Conservation (phyloP, 2,797 vertebrate species). For the Morus bassanus region DNA sequence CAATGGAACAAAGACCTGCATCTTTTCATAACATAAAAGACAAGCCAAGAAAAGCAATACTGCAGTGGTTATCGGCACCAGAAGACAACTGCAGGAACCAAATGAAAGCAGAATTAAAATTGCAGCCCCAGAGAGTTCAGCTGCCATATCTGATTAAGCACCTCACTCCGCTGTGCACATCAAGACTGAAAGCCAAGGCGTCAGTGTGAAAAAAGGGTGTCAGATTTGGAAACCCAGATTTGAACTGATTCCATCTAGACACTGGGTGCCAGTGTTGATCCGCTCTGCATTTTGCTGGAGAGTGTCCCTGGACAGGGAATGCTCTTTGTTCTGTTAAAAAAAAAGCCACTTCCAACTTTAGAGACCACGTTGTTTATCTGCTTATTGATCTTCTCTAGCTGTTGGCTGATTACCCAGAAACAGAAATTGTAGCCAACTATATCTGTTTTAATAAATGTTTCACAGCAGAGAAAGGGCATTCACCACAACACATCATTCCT, state of each 20-base stretch:
- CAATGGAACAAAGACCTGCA: background rate
- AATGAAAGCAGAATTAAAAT: background rate
- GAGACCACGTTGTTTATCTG: background rate
- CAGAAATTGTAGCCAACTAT: background rate
- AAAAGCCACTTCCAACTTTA: slow-evolving; percentile 26
- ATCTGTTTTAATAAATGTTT: background rate
- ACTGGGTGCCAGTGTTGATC: slow-evolving; percentile 68
- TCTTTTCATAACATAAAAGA: background rate
- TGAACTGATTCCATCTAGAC: slow-evolving; percentile 27
- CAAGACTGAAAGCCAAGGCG: background rate
- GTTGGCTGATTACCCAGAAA: background rate
- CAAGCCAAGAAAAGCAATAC: background rate
- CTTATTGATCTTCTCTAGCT: background rate
- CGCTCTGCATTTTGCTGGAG: background rate
- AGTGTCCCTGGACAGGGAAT: background rate
- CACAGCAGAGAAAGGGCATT: background rate
- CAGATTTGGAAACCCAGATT: background rate
- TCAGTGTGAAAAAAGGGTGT: background rate
- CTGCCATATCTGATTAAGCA: background rate
- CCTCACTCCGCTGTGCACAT: rapidly evolving
- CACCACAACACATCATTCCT: background rate
- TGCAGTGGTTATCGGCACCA: background rate
- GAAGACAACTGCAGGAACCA: background rate
- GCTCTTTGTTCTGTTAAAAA: background rate
- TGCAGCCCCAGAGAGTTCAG: background rate